Conservation (phyloP, 2,113 vertebrate genomes). For the Elachura formosa region DNA sequence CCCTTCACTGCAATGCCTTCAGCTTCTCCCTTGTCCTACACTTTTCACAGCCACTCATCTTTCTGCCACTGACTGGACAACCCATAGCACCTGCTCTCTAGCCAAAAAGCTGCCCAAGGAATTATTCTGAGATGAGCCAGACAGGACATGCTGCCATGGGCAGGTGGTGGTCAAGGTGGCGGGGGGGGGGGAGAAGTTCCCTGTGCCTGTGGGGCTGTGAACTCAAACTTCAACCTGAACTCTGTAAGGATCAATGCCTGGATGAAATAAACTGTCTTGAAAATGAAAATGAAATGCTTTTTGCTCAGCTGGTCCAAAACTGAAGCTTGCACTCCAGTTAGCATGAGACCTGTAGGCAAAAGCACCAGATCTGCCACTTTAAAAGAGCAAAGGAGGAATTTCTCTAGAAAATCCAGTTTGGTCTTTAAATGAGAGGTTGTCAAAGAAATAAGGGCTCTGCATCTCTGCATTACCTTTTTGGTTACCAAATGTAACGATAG, state of each 20-base stretch:
- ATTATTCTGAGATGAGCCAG: background rate
- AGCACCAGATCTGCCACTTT: background rate
- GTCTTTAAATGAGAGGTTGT: background rate
- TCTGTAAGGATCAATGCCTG: background rate
- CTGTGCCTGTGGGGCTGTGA: rapidly evolving
- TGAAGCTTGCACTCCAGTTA: background rate
- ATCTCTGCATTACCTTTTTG: constrained; percentile 71
- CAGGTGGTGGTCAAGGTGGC: background rate
- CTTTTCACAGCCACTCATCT: background rate
- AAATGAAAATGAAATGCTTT: background rate
- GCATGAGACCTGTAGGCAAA: background rate
- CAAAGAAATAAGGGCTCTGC: background rate
- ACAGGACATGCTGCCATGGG: rapidly evolving
- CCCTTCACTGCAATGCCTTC: background rate
- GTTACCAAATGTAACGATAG: constrained; percentile 77
- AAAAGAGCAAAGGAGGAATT: background rate
- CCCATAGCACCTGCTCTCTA: background rate
- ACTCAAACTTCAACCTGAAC: background rate
- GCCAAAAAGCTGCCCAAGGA: background rate
- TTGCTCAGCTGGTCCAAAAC: background rate
- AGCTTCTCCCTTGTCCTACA: background rate
- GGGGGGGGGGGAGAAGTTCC: rapidly evolving
- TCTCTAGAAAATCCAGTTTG: background rate
- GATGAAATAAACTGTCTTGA: background rate
- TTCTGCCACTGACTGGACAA: background rate